Conservation (phyloP, 2,888 invertebrate species). For the Onthophagus sagittarius region DNA sequence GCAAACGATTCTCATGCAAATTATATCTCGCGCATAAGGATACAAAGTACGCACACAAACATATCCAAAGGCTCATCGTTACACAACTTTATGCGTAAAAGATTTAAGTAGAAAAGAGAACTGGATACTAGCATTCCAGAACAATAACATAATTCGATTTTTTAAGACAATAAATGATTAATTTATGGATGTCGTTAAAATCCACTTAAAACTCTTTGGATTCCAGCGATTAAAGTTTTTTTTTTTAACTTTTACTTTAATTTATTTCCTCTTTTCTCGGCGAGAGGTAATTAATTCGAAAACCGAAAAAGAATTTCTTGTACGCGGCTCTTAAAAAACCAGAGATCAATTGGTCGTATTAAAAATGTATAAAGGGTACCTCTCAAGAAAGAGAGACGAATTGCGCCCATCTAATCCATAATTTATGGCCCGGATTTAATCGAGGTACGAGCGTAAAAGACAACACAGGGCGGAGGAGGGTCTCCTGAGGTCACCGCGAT, state of each 20-base stretch:
- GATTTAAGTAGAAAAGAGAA: not conserved
- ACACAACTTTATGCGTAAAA: not conserved
- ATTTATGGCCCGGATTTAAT: not conserved
- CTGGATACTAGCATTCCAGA: not conserved
- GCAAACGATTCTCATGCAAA: slow-evolving; percentile 12
- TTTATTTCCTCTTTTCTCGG: not conserved
- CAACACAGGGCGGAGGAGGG: not conserved
- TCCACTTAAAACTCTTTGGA: slow-evolving; percentile 5
- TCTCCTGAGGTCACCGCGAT: slow-evolving; percentile 4
- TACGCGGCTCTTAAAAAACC: not conserved
- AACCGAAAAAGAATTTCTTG: not conserved
- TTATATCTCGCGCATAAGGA: not conserved
- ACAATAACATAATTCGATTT: not conserved
- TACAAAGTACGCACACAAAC: not conserved
- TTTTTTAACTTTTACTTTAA: not conserved
- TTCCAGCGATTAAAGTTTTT: not conserved
- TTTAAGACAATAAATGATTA: slow-evolving; percentile 1
- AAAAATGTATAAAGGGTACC: not conserved
- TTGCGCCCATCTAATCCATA: slow-evolving; percentile 1
- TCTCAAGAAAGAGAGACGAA: not conserved
- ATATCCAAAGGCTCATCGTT: not conserved
- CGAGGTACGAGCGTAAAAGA: not conserved
- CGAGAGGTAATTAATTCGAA: not conserved
- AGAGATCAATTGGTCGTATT: not conserved
- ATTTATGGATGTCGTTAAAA: not conserved